A percentile compares a stretch with the other conserved stretches of the same genome.
phyloP scores from a whole-genome alignment of 1,140 invertebrate species.

The Bilobella aurantiaca region DNA sequence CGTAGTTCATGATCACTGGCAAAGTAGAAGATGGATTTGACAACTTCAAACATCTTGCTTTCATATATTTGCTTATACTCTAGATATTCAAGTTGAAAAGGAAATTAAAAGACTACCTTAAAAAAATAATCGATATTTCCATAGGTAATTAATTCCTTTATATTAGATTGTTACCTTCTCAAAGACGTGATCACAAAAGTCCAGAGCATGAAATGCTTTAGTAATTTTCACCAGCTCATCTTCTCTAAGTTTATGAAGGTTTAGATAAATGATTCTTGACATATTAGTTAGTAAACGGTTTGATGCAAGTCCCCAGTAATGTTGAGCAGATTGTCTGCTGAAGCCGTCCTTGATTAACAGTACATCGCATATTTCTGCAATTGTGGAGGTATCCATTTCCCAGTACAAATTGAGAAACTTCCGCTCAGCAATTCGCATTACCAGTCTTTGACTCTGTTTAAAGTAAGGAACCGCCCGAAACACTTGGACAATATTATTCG shows the following conservation, averaged over 20 bases:
- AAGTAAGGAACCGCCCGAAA: slow-evolving; percentile 50
- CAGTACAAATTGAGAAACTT: slow-evolving; percentile 49
- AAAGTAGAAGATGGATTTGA: slow-evolving; percentile 50
- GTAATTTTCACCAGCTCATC: slow-evolving; percentile 51
- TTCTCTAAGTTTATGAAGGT: slow-evolving; percentile 52
- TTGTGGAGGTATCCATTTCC: slow-evolving; percentile 45
- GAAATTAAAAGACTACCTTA: too few relatives aligned
- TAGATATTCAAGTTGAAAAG: too few relatives aligned
- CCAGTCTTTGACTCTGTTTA: slow-evolving; percentile 49
- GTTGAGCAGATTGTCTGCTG: neutral
- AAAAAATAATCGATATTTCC: too few relatives aligned
- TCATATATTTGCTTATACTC: slow-evolving; percentile 52
- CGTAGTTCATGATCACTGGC: slow-evolving; percentile 52
- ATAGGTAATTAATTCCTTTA: too few relatives aligned
- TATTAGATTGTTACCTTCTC: slow-evolving; percentile 38
- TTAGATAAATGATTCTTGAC: slow-evolving; percentile 51
- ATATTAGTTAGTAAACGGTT: slow-evolving; percentile 43
- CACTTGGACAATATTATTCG: slow-evolving; percentile 48
- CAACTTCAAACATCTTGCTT: slow-evolving; percentile 42
- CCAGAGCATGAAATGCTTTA: slow-evolving; percentile 45
- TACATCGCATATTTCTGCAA: slow-evolving; percentile 48
- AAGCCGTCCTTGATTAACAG: slow-evolving; percentile 27
- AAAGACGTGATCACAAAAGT: slow-evolving; percentile 47
- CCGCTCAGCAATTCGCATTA: slow-evolving; percentile 53
- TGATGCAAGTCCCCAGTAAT: slow-evolving; percentile 39